A percentile compares a stretch with the other conserved stretches of the same genome.
Evolutionary conservation across 2,888 invertebrate species (phyloP).

Genomic region (Ornithoptera alexandrae): DNA sequence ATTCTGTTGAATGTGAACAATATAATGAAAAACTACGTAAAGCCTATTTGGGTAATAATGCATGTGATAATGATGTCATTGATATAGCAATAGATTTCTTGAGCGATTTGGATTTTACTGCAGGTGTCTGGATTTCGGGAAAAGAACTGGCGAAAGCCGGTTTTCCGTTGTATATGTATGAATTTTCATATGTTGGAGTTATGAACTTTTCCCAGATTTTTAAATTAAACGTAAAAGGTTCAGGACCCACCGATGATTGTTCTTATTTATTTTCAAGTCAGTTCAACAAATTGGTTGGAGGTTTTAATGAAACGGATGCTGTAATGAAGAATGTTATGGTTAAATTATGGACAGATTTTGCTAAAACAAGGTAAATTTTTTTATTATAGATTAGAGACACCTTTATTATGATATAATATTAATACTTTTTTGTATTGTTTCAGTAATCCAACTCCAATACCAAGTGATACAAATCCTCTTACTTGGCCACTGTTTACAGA

Average conservation of each 20-base stretch:
- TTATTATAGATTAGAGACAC: neutral
- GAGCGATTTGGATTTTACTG: slow-evolving; percentile 48
- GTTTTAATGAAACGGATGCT: slow-evolving; percentile 33
- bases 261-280: slow-evolving; percentile 16
- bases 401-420: neutral
- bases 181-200: slow-evolving; percentile 51
- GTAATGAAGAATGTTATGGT: slow-evolving; percentile 38
- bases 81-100: slow-evolving; percentile 48
- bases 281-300: neutral
- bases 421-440: slow-evolving; percentile 31
- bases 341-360: slow-evolving; percentile 53
- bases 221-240: slow-evolving; percentile 42
- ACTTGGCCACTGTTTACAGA: slow-evolving; percentile 42
- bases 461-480: slow-evolving; percentile 31
- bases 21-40: slow-evolving; percentile 36
- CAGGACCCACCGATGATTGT: slow-evolving; percentile 47
- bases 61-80: slow-evolving; percentile 37
- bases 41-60: slow-evolving; percentile 33
- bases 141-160: slow-evolving; percentile 38
- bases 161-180: slow-evolving; percentile 46
- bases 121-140: slow-evolving; percentile 46
- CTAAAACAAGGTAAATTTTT: slow-evolving; percentile 51
- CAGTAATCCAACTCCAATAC: slow-evolving; percentile 43
- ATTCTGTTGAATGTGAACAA: slow-evolving; percentile 33
- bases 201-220: slow-evolving; percentile 42